Base-by-base conservation (phyloP, 2,797 vertebrate species). In the Silurus lanzhouensis region DNA sequence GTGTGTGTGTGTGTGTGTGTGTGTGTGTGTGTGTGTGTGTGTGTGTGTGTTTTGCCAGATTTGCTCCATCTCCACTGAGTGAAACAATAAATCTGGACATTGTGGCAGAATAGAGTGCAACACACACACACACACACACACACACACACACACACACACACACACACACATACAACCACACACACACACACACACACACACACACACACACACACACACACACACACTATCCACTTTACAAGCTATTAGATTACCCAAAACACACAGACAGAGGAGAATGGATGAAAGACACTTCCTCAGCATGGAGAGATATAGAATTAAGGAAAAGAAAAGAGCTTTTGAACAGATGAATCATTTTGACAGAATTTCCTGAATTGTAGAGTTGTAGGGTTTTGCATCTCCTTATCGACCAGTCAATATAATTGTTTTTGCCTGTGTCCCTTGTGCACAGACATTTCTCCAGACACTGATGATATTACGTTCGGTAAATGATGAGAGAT, bases 161-260 rank as follows among this genome's bases (percentile, higher is more conserved):
- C 74, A 57, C n/a, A n/a, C n/a, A n/a, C n/a, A n/a, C n/a, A n/a
- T n/a, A n/a, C n/a, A n/a, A n/a, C n/a, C 76, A 88, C 87, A 87
- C 82, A 81, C 86, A 85, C 86, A 90, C 90, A 90, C 88, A 81
- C 79, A 81, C 79, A 55, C 46, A 52, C 79, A 81, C 38, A 52
- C 38, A 57, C n/a, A 27, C 74, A 71, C 76, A 88, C 87, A 87
- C 82, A 81, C 74, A 71, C 76, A 88, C 87, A 87, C 82, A 81
- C 86, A 85, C 86, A 90, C 90, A 90, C 88, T 83, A 87, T 80
- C 87, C 89, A 87, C 87, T 90, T 86, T 83, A 88, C 84, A 89
- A 89, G 88, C 87, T 84, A 89, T 90, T 90, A 87, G 86, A 85
- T 88, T 87, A 63, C 20, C 27, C 52, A 71, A 46, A 80, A 64